Percentiles rank a stretch among this genome's conserved stretches.
phyloP scores from a whole-genome alignment of 1,140 invertebrate genomes.

The Conus betulinus region DNA sequence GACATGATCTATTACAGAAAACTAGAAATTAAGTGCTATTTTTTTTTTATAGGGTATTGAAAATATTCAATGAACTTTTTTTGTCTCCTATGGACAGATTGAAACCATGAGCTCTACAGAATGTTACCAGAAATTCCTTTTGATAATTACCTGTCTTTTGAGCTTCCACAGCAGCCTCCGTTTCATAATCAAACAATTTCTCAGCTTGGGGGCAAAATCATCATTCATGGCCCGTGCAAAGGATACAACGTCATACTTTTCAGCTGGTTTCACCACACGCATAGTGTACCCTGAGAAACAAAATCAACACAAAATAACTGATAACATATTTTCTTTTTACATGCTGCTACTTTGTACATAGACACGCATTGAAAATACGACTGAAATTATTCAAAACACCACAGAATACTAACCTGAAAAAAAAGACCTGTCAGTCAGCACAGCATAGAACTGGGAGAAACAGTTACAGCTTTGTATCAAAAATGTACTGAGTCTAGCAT shows the following conservation, averaged over 20 bases:
- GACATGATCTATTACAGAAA: too few relatives aligned
- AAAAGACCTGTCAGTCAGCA: too few relatives aligned
- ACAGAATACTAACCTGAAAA: too few relatives aligned
- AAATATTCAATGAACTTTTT: background rate
- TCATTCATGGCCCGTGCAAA: constrained; percentile 76
- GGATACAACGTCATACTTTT: constrained; percentile 75
- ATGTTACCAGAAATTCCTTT: background rate
- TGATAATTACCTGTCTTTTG: constrained; percentile 67
- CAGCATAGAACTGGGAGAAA: too few relatives aligned
- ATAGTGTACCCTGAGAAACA: constrained; percentile 69
- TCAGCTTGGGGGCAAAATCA: constrained; percentile 74
- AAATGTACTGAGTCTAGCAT: too few relatives aligned
- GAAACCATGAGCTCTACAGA: background rate
- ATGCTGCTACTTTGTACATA: too few relatives aligned
- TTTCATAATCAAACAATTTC: constrained; percentile 74
- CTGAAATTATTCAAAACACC: too few relatives aligned
- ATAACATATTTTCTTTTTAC: too few relatives aligned
- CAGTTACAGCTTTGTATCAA: too few relatives aligned
- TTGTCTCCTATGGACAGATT: background rate
- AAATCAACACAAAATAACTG: background rate
- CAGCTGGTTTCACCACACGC: constrained; percentile 71
- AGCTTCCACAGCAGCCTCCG: constrained; percentile 72
- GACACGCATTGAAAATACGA: too few relatives aligned
- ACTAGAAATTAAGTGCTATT: background rate
- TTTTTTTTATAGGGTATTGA: background rate